A percentile compares a stretch with the other conserved stretches of the same genome.
Evolutionary conservation across 1,140 invertebrate genomes (phyloP).

Genomic region (Holcopasites calliopsidis): DNA sequence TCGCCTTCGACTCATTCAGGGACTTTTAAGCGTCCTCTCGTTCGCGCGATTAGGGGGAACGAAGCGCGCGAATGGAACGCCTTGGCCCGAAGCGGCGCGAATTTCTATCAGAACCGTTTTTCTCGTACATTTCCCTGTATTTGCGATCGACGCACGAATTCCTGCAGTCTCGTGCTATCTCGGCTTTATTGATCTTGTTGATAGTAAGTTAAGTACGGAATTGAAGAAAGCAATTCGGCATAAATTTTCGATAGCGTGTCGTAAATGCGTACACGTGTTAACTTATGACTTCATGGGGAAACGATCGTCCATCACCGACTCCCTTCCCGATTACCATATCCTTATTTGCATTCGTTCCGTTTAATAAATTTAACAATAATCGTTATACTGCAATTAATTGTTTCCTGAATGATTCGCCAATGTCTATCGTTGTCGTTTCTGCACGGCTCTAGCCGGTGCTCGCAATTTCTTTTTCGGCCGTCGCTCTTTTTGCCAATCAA

Average conservation of each 20-base stretch:
- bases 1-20: not conserved
- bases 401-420: no score
- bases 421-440: no score
- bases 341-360: not conserved
- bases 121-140: not conserved
- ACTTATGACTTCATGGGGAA: no score
- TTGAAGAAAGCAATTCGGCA: no score
- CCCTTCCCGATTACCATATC: not conserved
- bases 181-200: no score
- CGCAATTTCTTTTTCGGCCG: not conserved
- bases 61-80: constrained; percentile 14
- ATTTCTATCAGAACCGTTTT: not conserved
- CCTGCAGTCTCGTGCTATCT: not conserved
- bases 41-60: constrained; percentile 22
- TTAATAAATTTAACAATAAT: no score
- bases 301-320: no score
- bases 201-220: no score
- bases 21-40: constrained; percentile 6
- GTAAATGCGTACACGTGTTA: no score
- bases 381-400: constrained; percentile 16
- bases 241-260: no score
- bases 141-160: constrained; percentile 13
- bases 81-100: not conserved
- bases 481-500: constrained; percentile 26
- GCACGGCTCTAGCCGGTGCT: no score